phyloP scores from a whole-genome alignment of 2,888 invertebrate genomes.

The Teinopalpus imperialis region DNA sequence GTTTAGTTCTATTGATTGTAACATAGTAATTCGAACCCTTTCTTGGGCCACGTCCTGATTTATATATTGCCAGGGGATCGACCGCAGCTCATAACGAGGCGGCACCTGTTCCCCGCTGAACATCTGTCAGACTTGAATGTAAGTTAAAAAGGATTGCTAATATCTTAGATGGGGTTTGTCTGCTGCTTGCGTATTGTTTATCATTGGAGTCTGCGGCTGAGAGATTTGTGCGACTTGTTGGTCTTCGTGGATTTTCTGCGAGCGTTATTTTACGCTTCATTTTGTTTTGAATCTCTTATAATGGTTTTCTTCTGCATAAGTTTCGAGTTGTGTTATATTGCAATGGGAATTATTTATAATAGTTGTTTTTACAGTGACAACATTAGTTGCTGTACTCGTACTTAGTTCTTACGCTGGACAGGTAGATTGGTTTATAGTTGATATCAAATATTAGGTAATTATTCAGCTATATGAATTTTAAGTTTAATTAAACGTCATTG shows the following conservation, averaged over 20 bases:
- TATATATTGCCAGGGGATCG: conserved; percentile 51
- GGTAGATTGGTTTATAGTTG: no score
- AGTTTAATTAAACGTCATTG: no score
- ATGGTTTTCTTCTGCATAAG: neutral
- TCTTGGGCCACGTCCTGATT: conserved; percentile 53
- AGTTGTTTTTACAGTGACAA: no score
- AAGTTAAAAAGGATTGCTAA: conserved; percentile 76
- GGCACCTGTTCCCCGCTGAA: conserved; percentile 68
- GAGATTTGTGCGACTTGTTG: conserved; percentile 34
- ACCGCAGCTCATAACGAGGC: conserved; percentile 42
- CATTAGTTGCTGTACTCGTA: no score
- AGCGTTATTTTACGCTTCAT: conserved; percentile 10
- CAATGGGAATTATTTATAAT: no score
- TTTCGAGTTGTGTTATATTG: neutral
- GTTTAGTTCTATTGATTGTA: conserved; percentile 18
- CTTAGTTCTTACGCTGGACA: no score
- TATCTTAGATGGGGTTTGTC: conserved; percentile 68
- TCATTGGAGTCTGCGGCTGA: conserved; percentile 34
- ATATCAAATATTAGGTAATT: no score
- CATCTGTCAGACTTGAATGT: conserved; percentile 71
- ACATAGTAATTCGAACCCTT: conserved; percentile 31
- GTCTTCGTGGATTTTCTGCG: conserved; percentile 22
- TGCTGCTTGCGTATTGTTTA: conserved; percentile 50
- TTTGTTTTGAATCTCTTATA: neutral
- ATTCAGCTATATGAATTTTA: no score